Base-by-base conservation (phyloP, 1,140 invertebrate genomes). In the Thalassaphorura encarpata region DNA sequence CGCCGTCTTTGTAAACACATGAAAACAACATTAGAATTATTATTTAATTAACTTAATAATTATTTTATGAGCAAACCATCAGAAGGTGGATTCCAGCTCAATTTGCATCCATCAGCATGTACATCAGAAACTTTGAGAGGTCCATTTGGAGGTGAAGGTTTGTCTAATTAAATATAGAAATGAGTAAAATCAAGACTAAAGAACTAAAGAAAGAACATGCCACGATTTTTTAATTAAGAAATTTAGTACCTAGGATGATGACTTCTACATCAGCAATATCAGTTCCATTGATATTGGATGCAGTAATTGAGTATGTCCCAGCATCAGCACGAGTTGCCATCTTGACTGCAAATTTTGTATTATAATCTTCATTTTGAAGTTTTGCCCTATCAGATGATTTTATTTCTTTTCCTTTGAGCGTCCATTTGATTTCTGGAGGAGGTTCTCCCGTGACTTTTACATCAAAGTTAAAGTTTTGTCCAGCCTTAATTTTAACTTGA, bases 211-310 rank as follows among this genome's bases (percentile, higher is more conserved):
- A n/a, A n/a, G n/a, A n/a, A n/a, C n/a, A n/a, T n/a, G n/a, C n/a
- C n/a, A n/a, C n/a, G n/a, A n/a, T n/a, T n/a, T n/a, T n/a, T n/a
- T n/a, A n/a, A n/a, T n/a, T n/a, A n/a, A n/a, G n/a, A n/a, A n/a
- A n/a, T n/a, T n/a, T n/a, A n/a, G n/a, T n/a, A n/a, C n/a, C n/a
- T n/a, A n/a, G n/a, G 0, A 99, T 89, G 28, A 83, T 89, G 5
- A 99, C 93, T 63, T 86, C 88, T 0, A 97, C 87, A 54, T 87
- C 84, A 15, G 89, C 93, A 19, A 83, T 83, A 66, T 97, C 94
- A 68, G 84, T 85, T 16, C 96, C 96, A 66, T 90, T 95, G 26
- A 78, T 74, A 69, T 99, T 99, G 69, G 93, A 89, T 36, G 96
- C 90, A 23, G 82, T 85, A 50, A 99, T 78, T 5, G 84, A 89